Evolutionary conservation across 2,113 vertebrate genomes (phyloP).

Genomic region (Odontophorus gujanensis): DNA sequence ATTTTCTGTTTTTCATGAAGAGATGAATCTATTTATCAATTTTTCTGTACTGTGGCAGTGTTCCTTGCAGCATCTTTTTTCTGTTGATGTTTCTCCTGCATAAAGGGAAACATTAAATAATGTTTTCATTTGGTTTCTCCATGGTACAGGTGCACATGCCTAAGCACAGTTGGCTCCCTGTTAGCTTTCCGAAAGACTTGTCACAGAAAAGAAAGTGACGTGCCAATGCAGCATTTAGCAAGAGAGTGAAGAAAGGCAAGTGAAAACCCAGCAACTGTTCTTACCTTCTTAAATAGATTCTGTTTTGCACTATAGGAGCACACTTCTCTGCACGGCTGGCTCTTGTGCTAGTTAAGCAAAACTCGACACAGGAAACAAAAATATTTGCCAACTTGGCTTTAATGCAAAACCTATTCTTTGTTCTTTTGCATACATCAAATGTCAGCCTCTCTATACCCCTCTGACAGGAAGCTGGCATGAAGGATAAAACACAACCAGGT

Average conservation of each 20-base stretch:
- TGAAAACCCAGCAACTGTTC: neutral
- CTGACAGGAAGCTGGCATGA: neutral
- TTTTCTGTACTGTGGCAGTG: neutral
- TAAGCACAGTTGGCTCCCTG: constrained; percentile 15
- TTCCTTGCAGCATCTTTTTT: neutral
- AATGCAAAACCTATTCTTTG: neutral
- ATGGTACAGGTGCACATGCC: constrained; percentile 13
- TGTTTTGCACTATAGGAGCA: neutral
- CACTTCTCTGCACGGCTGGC: neutral
- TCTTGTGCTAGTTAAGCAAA: constrained; percentile 7
- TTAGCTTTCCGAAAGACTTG: neutral
- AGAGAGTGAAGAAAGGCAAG: neutral
- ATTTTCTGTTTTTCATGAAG: neutral
- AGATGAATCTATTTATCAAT: neutral
- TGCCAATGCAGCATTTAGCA: neutral
- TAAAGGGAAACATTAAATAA: constrained; percentile 1
- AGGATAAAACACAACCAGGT: neutral
- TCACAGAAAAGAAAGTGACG: neutral
- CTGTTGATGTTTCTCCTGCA: neutral
- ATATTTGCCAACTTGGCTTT: constrained; percentile 33
- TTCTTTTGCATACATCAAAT: neutral
- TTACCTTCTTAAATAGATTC: neutral
- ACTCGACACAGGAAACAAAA: constrained; percentile 4
- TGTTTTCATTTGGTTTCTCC: constrained; percentile 3
- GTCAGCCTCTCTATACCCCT: neutral